A percentile compares a stretch with the other conserved stretches of the same genome.
Conservation (phyloP, 2,888 invertebrate species). For the Aricia artaxerxes region DNA sequence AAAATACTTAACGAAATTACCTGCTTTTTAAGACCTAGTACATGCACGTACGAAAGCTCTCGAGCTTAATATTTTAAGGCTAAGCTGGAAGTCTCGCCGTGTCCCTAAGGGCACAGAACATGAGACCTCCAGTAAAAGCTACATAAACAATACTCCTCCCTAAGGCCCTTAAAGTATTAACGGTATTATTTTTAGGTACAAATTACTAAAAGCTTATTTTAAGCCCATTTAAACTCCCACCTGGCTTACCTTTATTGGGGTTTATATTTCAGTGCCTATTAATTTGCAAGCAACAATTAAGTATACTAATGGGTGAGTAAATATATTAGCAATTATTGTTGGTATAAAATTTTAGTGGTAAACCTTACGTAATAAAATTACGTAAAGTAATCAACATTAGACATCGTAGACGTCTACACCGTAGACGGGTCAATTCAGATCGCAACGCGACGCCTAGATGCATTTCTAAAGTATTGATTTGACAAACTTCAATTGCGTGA, state of each 20-base stretch:
- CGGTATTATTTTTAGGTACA: background rate
- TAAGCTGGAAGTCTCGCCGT: constrained; percentile 10
- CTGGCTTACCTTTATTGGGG: background rate
- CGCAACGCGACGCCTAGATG: too few relatives aligned
- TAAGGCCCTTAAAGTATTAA: background rate
- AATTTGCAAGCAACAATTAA: background rate
- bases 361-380: too few relatives aligned
- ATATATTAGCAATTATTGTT: background rate
- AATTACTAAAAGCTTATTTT: constrained; percentile 4
- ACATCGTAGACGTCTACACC: too few relatives aligned
- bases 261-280: background rate
- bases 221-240: constrained; percentile 7
- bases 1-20: background rate
- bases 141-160: background rate
- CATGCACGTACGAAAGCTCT: background rate
- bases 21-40: background rate
- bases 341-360: too few relatives aligned
- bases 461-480: too few relatives aligned
- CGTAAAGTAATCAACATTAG: too few relatives aligned
- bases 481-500: too few relatives aligned
- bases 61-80: background rate
- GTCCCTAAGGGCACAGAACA: background rate
- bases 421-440: too few relatives aligned
- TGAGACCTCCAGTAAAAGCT: background rate
- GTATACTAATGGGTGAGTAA: background rate